Base-by-base conservation (phyloP, 1,140 invertebrate species). In the Lasioglossum baleicum region DNA sequence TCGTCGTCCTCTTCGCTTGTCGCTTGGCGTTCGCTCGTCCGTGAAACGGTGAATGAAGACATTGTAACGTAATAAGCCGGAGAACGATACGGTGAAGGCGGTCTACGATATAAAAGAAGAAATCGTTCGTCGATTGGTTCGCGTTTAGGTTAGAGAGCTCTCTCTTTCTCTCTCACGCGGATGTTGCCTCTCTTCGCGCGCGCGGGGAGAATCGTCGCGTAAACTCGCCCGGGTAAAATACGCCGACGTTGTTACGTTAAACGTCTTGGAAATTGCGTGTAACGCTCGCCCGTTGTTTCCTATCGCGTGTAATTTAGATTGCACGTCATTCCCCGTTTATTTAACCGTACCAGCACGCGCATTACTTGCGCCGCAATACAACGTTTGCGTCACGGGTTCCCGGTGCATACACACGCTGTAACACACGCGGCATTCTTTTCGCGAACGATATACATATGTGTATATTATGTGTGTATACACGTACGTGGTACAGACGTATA, bases 291-390 rank as follows among this genome's bases (percentile, higher is more conserved):
- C 76, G 76, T 79, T 73, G 60, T 44, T 79, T 73, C 76, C 69
- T 79, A 79, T 79, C 76, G 76, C 44, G 76, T 66, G 44, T 71
- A 53, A 79, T 79, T 79, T 79, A 79, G 76, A 79, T 79, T 48
- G 70, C 76, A 56, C 76, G 76, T 79, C 76, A 64, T 35, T 79
- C 61, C 4, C 22, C 51, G 76, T 79, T 79, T 79, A 79, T 79
- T 79, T 79, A 79, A 79, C 70, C 61, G 72, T 65, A 58, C 76
- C 48, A 44, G 61, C 76, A 66, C 76, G 76, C 69, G 76, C 69
- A 65, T 79, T 79, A 79, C 63, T 66, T 56, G 76, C 76, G 61
- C 56, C 64, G 44, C 70, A 48, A 72, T 79, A 40, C 70, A 79
- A 65, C 76, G 22, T 72, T 73, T 65, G 42, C 76, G 76, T 79